Conservation (phyloP, 2,113 vertebrate species). For the Empidonax alnorum region DNA sequence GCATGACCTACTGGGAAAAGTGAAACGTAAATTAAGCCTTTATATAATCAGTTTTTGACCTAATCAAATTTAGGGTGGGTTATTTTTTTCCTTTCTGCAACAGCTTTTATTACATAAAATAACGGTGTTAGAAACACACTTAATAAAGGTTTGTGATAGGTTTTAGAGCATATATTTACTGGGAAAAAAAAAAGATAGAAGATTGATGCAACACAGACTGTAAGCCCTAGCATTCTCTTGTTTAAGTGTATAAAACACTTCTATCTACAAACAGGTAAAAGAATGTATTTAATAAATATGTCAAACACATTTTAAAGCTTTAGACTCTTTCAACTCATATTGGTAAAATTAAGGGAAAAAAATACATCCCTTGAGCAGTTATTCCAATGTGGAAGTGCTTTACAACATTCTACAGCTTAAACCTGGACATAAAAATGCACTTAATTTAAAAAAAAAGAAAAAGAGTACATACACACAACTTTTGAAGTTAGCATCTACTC, state of each 20-base stretch:
- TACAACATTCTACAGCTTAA: neutral
- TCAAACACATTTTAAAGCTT: neutral
- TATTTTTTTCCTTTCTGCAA: neutral
- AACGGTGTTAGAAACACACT: neutral
- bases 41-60: constrained; percentile 41
- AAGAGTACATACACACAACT: neutral
- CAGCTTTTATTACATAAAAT: neutral
- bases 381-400: neutral
- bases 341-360: neutral
- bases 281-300: neutral
- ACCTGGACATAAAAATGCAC: neutral
- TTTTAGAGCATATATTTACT: neutral
- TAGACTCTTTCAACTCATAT: neutral
- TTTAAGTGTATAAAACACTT: neutral
- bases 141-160: neutral
- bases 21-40: constrained; percentile 52
- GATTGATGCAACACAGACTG: neutral
- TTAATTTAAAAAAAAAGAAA: neutral
- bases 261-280: neutral
- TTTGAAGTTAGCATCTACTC: neutral
- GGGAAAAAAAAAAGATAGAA: too few relatives aligned
- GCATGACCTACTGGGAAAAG: neutral
- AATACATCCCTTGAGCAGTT: neutral
- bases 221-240: neutral
- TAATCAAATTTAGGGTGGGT: neutral